A percentile compares a stretch with the other conserved stretches of the same genome.
These are phyloP conservation scores for Nixonia krombeini DNA, from an alignment of 1,140 invertebrate species.

Conservation along the genomic window DNA sequence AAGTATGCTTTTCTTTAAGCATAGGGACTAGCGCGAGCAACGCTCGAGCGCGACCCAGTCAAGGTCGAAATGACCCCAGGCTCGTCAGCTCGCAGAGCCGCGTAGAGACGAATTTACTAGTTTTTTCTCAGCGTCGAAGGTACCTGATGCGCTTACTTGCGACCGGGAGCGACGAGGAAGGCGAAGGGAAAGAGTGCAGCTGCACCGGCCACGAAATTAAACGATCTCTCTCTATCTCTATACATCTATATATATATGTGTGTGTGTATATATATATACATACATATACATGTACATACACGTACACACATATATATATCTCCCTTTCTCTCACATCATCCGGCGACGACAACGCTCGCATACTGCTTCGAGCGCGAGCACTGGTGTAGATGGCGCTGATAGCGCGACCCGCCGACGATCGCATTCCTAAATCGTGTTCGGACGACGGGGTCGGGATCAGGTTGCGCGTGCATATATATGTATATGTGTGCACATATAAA, in stretches of 20 bases:
- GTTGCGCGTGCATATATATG: no score
- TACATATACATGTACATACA: constrained; percentile 10
- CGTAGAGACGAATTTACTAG: constrained; percentile 32
- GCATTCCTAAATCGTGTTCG: no score
- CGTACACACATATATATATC: constrained; percentile 22
- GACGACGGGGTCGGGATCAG: no score
- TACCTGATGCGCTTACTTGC: constrained; percentile 63
- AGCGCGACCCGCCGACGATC: no score
- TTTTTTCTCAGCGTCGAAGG: constrained; percentile 65
- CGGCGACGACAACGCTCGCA: no score
- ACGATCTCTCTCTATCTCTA: no score
- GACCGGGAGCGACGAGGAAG: background rate
- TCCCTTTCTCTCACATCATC: no score
- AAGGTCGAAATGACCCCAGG: background rate
- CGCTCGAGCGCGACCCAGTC: background rate
- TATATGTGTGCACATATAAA: constrained; percentile 4
- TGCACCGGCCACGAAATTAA: no score
- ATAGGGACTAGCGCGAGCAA: constrained; percentile 1
- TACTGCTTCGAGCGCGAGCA: no score
- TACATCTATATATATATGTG: no score
- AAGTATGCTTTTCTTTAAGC: constrained; percentile 14
- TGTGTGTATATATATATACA: constrained; percentile 6
- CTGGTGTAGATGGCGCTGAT: no score
- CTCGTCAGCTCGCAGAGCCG: constrained; percentile 4
- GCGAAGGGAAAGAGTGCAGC: no score